Percentiles rank a stretch among this genome's conserved stretches.
phyloP scores from a whole-genome alignment of 1,140 invertebrate species.

The Drosophila ambigua region DNA sequence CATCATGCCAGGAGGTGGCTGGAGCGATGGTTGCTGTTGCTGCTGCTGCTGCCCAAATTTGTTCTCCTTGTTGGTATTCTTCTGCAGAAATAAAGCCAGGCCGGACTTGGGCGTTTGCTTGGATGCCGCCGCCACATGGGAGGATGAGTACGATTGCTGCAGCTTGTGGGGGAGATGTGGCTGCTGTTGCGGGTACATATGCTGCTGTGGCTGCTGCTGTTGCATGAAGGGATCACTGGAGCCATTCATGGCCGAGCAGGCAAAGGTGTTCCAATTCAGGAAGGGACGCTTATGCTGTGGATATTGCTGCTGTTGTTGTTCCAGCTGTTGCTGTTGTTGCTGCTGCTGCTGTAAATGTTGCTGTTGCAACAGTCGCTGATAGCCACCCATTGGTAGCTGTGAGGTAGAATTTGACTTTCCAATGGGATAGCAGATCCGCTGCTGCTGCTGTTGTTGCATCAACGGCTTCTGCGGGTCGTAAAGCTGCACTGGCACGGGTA shows the following conservation, averaged over 20 bases:
- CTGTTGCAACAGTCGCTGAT: slow-evolving; percentile 61
- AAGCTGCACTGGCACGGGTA: slow-evolving; percentile 71
- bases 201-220: slow-evolving; percentile 52
- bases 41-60: slow-evolving; percentile 62
- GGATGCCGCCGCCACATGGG: slow-evolving; percentile 49
- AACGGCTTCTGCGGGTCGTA: slow-evolving; percentile 71
- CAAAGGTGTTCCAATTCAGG: slow-evolving; percentile 77
- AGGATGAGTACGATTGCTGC: slow-evolving; percentile 71
- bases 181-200: slow-evolving; percentile 27
- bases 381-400: slow-evolving; percentile 70
- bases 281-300: slow-evolving; percentile 77
- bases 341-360: slow-evolving; percentile 53
- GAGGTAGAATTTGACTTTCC: slow-evolving; percentile 79
- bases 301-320: slow-evolving; percentile 54
- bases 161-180: slow-evolving; percentile 57
- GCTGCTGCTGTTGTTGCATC: slow-evolving; percentile 64
- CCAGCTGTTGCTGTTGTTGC: slow-evolving; percentile 18
- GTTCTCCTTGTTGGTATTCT: slow-evolving; percentile 76
- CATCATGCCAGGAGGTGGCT: slow-evolving; percentile 44
- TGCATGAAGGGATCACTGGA: slow-evolving; percentile 75
- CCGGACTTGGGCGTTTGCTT: slow-evolving; percentile 58
- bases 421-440: slow-evolving; percentile 64
- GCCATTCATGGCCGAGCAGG: slow-evolving; percentile 72
- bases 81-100: slow-evolving; percentile 65
- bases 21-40: slow-evolving; percentile 28